Evolutionary conservation across 2,113 vertebrate species (phyloP).

Genomic region (Climacteris rufus): DNA sequence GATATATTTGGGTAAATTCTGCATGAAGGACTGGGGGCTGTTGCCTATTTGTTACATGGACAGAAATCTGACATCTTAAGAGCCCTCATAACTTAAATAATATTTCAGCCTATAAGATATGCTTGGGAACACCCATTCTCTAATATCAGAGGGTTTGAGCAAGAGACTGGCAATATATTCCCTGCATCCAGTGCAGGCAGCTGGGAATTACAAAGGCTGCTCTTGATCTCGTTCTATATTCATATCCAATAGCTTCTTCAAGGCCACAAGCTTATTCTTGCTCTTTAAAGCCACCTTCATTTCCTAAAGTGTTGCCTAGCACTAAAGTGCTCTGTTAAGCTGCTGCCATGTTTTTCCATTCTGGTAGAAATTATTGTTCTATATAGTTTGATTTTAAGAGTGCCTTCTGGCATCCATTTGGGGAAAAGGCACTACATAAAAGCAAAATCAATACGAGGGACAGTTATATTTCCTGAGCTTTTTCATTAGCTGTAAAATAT

Average conservation of each 20-base stretch:
- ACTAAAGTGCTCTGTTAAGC: conserved; percentile 7
- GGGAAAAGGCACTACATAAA: conserved; percentile 39
- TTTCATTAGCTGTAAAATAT: conserved; percentile 43
- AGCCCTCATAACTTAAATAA: neutral
- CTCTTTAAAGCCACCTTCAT: conserved; percentile 18
- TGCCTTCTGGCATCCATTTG: conserved; percentile 21
- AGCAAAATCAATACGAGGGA: conserved; percentile 7
- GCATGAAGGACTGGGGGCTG: neutral
- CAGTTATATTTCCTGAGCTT: conserved; percentile 31
- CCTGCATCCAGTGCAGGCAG: neutral
- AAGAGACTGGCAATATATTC: neutral
- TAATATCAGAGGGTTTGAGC: neutral
- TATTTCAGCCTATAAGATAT: neutral
- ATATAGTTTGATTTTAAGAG: conserved; percentile 53
- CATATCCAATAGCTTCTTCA: neutral
- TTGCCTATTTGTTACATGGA: neutral
- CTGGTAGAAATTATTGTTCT: conserved; percentile 27
- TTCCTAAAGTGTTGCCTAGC: conserved; percentile 12
- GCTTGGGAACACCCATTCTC: neutral
- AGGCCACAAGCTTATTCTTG: neutral
- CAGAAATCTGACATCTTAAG: neutral
- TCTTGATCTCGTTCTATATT: neutral
- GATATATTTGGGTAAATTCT: neutral
- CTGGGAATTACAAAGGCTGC: neutral
- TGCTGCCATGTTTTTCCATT: conserved; percentile 37